A percentile compares a stretch with the other conserved stretches of the same genome.
Conservation (phyloP, 1,140 invertebrate species). For the Heliconius melpomene region DNA sequence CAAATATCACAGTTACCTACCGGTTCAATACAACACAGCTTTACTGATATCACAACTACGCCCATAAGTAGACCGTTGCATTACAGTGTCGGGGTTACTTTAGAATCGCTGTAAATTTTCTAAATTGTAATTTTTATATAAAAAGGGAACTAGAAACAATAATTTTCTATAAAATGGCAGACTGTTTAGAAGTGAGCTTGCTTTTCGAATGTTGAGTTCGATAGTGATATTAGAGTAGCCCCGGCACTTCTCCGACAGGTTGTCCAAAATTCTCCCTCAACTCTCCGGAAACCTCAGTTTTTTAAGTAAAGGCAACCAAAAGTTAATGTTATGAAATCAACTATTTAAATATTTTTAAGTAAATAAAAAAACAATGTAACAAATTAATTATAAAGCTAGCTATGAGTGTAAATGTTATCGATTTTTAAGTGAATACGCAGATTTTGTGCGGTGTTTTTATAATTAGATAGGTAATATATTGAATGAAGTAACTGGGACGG, state of each 20-base stretch:
- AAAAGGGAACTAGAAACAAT: background rate
- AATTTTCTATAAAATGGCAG: constrained; percentile 15
- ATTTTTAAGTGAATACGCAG: constrained; percentile 79
- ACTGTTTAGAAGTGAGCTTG: constrained; percentile 2
- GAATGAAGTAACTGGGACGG: constrained; percentile 56
- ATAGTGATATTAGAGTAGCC: background rate
- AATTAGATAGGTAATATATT: constrained; percentile 82
- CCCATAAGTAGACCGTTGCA: constrained; percentile 56
- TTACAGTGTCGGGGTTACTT: constrained; percentile 45
- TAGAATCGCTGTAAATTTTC: constrained; percentile 3
- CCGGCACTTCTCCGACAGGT: constrained; percentile 45
- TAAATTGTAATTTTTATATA: constrained; percentile 20
- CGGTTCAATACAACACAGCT: constrained; percentile 77
- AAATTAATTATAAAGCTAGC: constrained; percentile 81
- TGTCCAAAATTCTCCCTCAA: constrained; percentile 64
- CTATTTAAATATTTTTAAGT: constrained; percentile 79
- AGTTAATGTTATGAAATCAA: constrained; percentile 80
- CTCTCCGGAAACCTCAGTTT: constrained; percentile 66
- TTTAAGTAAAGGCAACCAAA: constrained; percentile 80
- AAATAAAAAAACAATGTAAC: constrained; percentile 79
- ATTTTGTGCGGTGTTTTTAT: constrained; percentile 81
- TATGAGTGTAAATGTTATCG: constrained; percentile 80
- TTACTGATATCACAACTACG: constrained; percentile 76
- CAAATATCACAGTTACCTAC: constrained; percentile 80
- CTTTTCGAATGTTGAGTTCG: constrained; percentile 1